Evolutionary conservation across 2,888 invertebrate species (phyloP).

Genomic region (Embidobia sp.): DNA sequence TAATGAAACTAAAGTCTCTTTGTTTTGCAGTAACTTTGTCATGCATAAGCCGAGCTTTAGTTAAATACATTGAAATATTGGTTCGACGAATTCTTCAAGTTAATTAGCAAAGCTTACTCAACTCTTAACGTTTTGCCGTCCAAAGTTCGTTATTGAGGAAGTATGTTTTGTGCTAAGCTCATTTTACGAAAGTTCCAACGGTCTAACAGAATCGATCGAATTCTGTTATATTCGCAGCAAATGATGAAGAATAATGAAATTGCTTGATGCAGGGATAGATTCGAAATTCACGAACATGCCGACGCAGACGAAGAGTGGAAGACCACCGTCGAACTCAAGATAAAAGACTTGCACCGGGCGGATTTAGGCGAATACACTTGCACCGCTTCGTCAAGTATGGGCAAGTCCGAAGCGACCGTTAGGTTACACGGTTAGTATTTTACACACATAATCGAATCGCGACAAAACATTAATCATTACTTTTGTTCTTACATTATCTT

Average conservation of each 20-base stretch:
- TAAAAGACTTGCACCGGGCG: constrained; percentile 84
- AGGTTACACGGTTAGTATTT: constrained; percentile 85
- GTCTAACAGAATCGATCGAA: constrained; percentile 46
- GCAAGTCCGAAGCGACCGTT: constrained; percentile 87
- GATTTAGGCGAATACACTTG: constrained; percentile 88
- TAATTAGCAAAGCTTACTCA: constrained; percentile 58
- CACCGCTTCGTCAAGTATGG: constrained; percentile 87
- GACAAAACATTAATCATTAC: too few relatives aligned
- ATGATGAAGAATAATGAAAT: constrained; percentile 53
- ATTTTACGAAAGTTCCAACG: constrained; percentile 49
- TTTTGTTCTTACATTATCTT: too few relatives aligned
- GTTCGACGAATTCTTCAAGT: constrained; percentile 51
- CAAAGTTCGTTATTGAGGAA: constrained; percentile 54
- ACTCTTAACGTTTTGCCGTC: constrained; percentile 44
- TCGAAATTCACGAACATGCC: constrained; percentile 85
- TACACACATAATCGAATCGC: too few relatives aligned
- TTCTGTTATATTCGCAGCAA: constrained; percentile 38
- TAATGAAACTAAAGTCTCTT: constrained; percentile 10
- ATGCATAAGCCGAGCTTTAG: constrained; percentile 35
- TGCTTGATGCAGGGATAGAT: constrained; percentile 84
- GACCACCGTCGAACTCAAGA: constrained; percentile 84
- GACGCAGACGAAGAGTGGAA: constrained; percentile 84
- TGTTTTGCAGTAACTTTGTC: constrained; percentile 35
- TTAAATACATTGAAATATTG: constrained; percentile 56
- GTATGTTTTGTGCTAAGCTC: constrained; percentile 54